phyloP scores from a whole-genome alignment of 2,888 invertebrate genomes.

The Clunio marinus region DNA sequence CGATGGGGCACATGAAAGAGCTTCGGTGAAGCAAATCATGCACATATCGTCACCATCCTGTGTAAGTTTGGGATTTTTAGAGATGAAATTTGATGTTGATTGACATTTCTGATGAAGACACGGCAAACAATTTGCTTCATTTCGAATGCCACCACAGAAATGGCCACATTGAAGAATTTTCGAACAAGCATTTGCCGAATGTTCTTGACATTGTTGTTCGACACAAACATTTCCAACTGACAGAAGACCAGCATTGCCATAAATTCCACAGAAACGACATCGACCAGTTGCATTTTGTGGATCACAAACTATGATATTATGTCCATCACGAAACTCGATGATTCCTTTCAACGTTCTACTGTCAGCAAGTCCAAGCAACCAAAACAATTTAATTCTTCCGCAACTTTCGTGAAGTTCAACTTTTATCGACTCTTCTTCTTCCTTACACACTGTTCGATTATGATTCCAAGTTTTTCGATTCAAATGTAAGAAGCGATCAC shows the following conservation, averaged over 20 bases:
- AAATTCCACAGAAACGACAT: conserved; percentile 87
- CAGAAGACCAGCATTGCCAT: conserved; percentile 74
- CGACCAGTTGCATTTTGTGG: conserved; percentile 60
- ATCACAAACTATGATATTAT: conserved; percentile 52
- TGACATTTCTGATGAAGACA: conserved; percentile 83
- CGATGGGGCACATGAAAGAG: conserved; percentile 90
- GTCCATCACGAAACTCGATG: conserved; percentile 82
- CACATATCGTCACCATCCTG: conserved; percentile 99
- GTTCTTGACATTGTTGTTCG: conserved; percentile 86
- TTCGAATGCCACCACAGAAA: conserved; percentile 87
- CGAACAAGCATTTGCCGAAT: conserved; percentile 64
- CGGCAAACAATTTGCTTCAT: conserved; percentile 79
- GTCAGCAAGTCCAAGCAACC: conserved; percentile 90
- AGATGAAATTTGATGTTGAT: conserved; percentile 47
- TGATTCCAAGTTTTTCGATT: conserved; percentile 82
- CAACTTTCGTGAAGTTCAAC: conserved; percentile 97
- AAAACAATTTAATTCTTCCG: conserved; percentile 91
- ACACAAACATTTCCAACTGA: conserved; percentile 92
- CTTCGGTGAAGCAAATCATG: conserved; percentile 98
- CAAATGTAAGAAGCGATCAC: conserved; percentile 91
- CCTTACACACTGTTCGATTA: conserved; percentile 75
- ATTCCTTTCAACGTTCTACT: conserved; percentile 86
- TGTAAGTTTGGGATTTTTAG: conserved; percentile 58
- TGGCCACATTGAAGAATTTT: conserved; percentile 85
- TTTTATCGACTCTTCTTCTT: conserved; percentile 92